Percentiles rank a stretch among this genome's conserved stretches.
Conservation (phyloP, 2,797 vertebrate species). For the Holocentrus rufus region DNA sequence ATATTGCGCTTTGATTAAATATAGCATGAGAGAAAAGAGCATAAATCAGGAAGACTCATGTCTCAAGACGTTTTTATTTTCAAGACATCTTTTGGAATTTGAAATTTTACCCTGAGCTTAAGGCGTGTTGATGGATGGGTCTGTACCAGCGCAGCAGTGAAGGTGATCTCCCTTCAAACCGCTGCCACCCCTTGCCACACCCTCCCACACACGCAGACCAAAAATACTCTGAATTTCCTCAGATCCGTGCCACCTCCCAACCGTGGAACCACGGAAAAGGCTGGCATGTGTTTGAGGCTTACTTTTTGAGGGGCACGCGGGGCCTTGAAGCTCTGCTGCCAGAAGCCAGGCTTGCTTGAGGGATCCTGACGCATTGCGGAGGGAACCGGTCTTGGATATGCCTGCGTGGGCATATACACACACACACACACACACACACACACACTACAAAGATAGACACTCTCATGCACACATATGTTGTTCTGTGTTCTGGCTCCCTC, state of each 20-base stretch:
- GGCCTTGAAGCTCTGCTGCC: constrained; percentile 32
- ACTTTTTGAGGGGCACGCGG: constrained; percentile 38
- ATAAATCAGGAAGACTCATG: too few relatives aligned
- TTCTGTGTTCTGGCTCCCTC: constrained; percentile 25
- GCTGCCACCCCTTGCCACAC: background rate
- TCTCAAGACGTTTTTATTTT: too few relatives aligned
- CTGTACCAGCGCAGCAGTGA: constrained; percentile 17
- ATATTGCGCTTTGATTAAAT: too few relatives aligned
- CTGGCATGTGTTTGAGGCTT: constrained; percentile 45
- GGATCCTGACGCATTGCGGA: constrained; percentile 61
- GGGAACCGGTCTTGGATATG: constrained; percentile 37
- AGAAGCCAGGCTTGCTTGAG: constrained; percentile 41
- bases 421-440: constrained; percentile 6
- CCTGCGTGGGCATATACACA: background rate
- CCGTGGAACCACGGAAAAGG: constrained; percentile 1
- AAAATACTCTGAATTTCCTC: constrained; percentile 39
- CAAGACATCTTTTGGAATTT: too few relatives aligned
- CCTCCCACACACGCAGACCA: background rate
- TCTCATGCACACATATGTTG: constrained; percentile 2
- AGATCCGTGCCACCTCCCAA: constrained; percentile 36
- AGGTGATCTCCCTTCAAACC: constrained; percentile 7
- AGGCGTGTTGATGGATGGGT: background rate
- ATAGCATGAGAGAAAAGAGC: too few relatives aligned
- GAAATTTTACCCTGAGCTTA: background rate
- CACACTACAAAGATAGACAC: constrained; percentile 4